Conservation (phyloP, 1,140 invertebrate species). For the Aphelenchoides avenae region DNA sequence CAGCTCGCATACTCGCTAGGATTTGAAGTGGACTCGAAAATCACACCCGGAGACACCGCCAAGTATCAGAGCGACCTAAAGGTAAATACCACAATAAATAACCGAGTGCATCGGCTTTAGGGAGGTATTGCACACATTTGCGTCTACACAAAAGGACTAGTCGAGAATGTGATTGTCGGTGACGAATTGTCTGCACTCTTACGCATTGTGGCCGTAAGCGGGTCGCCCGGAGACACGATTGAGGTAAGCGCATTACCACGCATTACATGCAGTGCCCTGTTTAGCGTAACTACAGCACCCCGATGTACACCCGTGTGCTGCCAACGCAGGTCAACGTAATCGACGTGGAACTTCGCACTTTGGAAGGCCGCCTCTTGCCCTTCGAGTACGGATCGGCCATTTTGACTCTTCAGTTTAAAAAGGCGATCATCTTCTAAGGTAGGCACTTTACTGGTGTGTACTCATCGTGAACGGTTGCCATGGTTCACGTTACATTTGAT, state of each 20-base stretch:
- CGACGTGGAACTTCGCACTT: conserved; percentile 6
- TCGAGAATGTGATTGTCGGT: conserved; percentile 11
- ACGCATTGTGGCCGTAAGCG: conserved; percentile 6
- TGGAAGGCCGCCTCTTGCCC: conserved; percentile 4
- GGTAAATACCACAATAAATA: no score
- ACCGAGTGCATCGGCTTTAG: no score
- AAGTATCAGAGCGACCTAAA: conserved; percentile 14
- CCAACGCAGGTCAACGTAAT: conserved; percentile 19
- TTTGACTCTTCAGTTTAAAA: conserved; percentile 20
- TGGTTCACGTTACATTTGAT: conserved; percentile 18
- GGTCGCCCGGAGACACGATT: conserved; percentile 2
- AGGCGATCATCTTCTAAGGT: conserved; percentile 1
- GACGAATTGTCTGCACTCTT: conserved; percentile 2
- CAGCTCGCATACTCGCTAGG: conserved; percentile 10
- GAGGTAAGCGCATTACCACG: no score
- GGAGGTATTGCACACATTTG: conserved; percentile 9
- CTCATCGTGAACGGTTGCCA: background rate
- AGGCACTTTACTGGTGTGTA: conserved; percentile 3
- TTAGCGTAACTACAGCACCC: conserved; percentile 13
- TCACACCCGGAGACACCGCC: background rate
- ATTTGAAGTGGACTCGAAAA: background rate
- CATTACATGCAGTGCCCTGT: no score
- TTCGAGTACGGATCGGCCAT: conserved; percentile 10
- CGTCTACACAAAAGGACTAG: conserved; percentile 12
- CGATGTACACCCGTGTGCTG: conserved; percentile 10